Percentiles rank a stretch among this genome's conserved stretches.
Evolutionary conservation across 1,140 invertebrate genomes (phyloP).

Genomic region (Spodoptera litura): DNA sequence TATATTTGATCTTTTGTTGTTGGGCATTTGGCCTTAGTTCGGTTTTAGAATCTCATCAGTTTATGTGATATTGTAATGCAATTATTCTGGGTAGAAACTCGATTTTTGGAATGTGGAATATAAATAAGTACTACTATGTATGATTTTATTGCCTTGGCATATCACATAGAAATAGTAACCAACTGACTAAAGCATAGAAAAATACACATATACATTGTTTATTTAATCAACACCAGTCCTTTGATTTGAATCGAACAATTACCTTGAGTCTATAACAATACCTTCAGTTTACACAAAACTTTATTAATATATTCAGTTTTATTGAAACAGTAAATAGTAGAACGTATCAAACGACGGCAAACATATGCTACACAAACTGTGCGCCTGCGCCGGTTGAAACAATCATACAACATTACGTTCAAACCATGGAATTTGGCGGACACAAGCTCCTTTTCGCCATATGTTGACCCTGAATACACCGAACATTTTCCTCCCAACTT

Average conservation of each 20-base stretch:
- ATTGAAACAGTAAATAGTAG: slow-evolving; percentile 1
- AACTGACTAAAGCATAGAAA: too few species aligned
- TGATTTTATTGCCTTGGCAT: too few species aligned
- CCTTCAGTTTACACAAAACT: neutral
- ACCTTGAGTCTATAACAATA: neutral
- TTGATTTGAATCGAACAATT: neutral
- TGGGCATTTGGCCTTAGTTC: too few species aligned
- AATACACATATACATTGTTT: too few species aligned
- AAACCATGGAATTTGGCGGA: slow-evolving; percentile 72
- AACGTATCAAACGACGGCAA: slow-evolving; percentile 7
- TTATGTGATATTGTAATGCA: too few species aligned
- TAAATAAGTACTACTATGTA: too few species aligned
- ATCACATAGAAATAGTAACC: too few species aligned
- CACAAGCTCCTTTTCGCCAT: slow-evolving; percentile 71
- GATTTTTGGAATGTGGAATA: too few species aligned
- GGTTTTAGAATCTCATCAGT: too few species aligned
- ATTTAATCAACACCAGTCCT: neutral
- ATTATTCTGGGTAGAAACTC: too few species aligned
- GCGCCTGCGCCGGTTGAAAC: slow-evolving; percentile 5
- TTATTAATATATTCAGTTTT: neutral
- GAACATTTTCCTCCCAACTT: slow-evolving; percentile 31
- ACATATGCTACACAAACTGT: neutral
- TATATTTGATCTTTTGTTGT: too few species aligned
- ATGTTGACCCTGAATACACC: slow-evolving; percentile 82
- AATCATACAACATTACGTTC: slow-evolving; percentile 37